phyloP scores from a whole-genome alignment of 2,113 vertebrate genomes.

The Pithys albifrons region DNA sequence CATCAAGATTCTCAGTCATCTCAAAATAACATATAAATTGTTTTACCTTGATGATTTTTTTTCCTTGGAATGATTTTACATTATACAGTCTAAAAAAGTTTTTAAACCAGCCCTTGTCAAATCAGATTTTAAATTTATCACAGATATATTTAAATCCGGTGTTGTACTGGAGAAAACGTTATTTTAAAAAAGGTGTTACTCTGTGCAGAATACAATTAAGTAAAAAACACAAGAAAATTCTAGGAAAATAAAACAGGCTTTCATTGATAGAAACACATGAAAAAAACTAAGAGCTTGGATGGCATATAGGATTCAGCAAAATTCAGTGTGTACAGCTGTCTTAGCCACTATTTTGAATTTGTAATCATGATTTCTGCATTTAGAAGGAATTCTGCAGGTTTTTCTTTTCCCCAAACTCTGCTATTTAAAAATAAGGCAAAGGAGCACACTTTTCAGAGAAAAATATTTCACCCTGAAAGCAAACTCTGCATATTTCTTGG shows the following conservation, averaged over 20 bases:
- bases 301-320: background rate
- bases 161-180: background rate
- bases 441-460: background rate
- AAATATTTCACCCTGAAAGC: background rate
- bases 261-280: background rate
- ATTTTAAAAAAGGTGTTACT: background rate
- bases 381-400: background rate
- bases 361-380: background rate
- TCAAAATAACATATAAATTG: background rate
- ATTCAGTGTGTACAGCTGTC: background rate
- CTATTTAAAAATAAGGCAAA: background rate
- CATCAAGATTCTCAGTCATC: background rate
- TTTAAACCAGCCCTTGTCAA: background rate
- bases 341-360: background rate
- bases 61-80: background rate
- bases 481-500: background rate
- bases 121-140: background rate
- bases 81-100: accelerated
- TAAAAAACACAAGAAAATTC: background rate
- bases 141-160: background rate
- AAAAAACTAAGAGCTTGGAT: background rate
- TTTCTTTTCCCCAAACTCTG: background rate
- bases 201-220: background rate
- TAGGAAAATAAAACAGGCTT: background rate
- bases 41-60: background rate